Conservation (phyloP, 2,888 invertebrate species). For the Oscheius onirici region DNA sequence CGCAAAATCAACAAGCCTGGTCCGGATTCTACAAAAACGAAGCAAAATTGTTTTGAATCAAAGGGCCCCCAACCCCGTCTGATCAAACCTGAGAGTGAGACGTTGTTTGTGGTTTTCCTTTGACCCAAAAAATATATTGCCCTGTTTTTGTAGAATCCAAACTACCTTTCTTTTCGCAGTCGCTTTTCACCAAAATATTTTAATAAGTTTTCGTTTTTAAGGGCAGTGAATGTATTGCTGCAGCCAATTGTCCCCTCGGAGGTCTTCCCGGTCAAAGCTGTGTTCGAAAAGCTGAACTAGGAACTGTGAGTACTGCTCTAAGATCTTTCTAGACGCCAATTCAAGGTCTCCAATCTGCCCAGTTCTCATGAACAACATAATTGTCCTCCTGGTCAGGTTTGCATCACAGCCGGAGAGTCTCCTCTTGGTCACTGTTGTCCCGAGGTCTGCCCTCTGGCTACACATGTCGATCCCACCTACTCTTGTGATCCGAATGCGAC, state of each 20-base stretch:
- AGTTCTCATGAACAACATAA: slow-evolving; percentile 56
- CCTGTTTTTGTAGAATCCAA: too few relatives aligned
- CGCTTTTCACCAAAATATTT: too few relatives aligned
- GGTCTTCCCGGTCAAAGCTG: slow-evolving; percentile 64
- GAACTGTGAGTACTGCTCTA: slow-evolving; percentile 37
- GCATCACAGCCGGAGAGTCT: slow-evolving; percentile 66
- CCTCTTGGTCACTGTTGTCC: slow-evolving; percentile 70
- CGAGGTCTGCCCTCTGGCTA: slow-evolving; percentile 66
- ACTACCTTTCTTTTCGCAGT: too few relatives aligned
- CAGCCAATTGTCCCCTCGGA: slow-evolving; percentile 70
- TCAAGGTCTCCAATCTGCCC: slow-evolving; percentile 54
- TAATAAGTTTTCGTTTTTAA: slow-evolving; percentile 6
- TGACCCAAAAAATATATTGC: too few relatives aligned
- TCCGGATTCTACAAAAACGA: too few relatives aligned
- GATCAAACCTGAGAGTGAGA: too few relatives aligned
- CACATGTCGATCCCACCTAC: slow-evolving; percentile 59
- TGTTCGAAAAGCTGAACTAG: slow-evolving; percentile 52
- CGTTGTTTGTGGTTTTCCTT: too few relatives aligned
- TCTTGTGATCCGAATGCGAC: slow-evolving; percentile 57
- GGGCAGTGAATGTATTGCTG: slow-evolving; percentile 67
- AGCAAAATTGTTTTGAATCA: too few relatives aligned
- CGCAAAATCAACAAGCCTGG: too few relatives aligned
- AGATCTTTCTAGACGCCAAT: too few relatives aligned
- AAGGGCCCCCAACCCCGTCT: too few relatives aligned
- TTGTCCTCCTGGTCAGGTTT: slow-evolving; percentile 63